Conservation (phyloP, 2,888 invertebrate genomes). For the Rhodophaea formosa region DNA sequence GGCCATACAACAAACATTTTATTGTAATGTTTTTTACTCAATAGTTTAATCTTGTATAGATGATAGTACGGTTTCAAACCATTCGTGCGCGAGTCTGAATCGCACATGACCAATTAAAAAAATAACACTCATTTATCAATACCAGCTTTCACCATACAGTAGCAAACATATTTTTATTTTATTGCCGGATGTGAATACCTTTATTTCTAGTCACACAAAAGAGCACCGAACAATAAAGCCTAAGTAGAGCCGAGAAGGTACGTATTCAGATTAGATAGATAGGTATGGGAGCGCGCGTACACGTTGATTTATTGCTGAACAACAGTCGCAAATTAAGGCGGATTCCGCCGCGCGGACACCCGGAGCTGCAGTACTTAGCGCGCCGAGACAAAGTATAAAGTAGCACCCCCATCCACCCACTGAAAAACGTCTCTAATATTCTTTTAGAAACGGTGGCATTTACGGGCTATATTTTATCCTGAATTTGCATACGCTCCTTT, state of each 20-base stretch:
- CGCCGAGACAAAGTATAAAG: conserved; percentile 80
- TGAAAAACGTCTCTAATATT: conserved; percentile 83
- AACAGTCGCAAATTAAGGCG: conserved; percentile 77
- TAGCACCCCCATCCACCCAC: conserved; percentile 78
- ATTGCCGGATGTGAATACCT: no score
- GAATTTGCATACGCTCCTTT: conserved; percentile 83
- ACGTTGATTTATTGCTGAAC: conserved; percentile 71
- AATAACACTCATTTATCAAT: no score
- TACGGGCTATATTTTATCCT: conserved; percentile 83
- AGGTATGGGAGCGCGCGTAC: conserved; percentile 26
- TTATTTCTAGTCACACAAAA: not conserved
- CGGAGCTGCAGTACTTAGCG: conserved; percentile 75
- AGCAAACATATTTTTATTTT: no score
- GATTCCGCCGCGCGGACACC: conserved; percentile 69
- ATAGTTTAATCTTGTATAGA: no score
- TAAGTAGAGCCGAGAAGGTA: conserved; percentile 2
- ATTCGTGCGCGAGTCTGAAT: no score
- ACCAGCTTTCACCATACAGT: no score
- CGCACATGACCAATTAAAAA: no score
- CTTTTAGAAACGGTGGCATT: conserved; percentile 83
- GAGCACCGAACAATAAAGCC: not conserved
- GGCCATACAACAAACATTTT: no score
- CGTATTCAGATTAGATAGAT: conserved; percentile 21
- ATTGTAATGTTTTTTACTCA: no score
- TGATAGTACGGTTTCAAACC: no score